phyloP scores from a whole-genome alignment of 2,113 vertebrate genomes.

The Oxyruncus cristatus region DNA sequence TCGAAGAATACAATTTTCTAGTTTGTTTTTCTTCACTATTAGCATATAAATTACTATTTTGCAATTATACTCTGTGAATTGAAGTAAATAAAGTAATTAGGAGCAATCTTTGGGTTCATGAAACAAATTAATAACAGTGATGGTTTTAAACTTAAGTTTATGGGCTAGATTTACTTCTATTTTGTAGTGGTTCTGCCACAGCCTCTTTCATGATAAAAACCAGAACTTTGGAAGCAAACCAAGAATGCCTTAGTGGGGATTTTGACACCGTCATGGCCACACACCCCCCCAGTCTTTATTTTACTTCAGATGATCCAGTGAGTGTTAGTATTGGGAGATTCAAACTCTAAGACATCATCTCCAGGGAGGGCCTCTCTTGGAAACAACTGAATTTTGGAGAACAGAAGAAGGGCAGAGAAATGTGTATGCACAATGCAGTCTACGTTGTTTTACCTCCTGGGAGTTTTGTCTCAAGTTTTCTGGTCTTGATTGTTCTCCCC shows the following conservation, averaged over 20 bases:
- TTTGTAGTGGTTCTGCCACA: background rate
- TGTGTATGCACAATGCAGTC: background rate
- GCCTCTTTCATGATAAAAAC: slow-evolving; percentile 38
- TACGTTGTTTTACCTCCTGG: background rate
- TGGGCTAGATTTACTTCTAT: background rate
- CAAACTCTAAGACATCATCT: background rate
- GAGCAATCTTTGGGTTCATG: background rate
- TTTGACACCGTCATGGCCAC: background rate
- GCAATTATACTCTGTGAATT: slow-evolving; percentile 1
- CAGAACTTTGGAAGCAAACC: slow-evolving; percentile 43
- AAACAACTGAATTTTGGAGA: background rate
- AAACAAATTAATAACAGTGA: background rate
- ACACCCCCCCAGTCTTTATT: no score
- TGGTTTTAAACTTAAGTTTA: background rate
- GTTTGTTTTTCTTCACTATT: slow-evolving; percentile 20
- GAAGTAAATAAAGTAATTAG: slow-evolving; percentile 60
- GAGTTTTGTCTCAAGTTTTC: background rate
- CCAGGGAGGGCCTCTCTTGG: background rate
- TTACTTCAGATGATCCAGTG: background rate
- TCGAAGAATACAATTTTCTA: slow-evolving; percentile 12
- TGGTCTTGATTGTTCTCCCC: background rate
- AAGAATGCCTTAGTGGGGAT: slow-evolving; percentile 51
- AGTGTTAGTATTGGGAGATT: background rate
- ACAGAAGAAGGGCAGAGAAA: background rate
- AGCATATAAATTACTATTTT: slow-evolving; percentile 53